Base-by-base conservation (phyloP, 2,888 invertebrate genomes). In the Carpatolechia fugitivella region DNA sequence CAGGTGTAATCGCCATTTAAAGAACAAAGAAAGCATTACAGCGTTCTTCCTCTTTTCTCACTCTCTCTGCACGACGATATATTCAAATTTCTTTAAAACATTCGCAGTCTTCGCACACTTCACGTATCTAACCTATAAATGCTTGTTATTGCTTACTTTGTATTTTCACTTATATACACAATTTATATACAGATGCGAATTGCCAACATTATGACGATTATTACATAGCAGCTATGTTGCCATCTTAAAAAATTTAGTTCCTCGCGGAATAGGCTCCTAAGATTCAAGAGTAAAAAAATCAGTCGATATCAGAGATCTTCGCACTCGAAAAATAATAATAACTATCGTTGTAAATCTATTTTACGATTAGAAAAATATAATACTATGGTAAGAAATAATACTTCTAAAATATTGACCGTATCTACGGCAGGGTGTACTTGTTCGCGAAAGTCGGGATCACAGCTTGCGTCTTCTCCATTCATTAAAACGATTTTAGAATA, bases 251-350 rank as follows among this genome's bases (percentile, higher is more conserved):
- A 35, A 52, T 53, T 29, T 52, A 40, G 20, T 35, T 47, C 36
- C 30, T 11, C 16, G 14, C 47, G 16, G 8, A 31, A 14, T 20
- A 31, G 31, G 47, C 31, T 44, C 20, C 36, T 44, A 20, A 51
- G 41, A 24, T 36, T 40, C 18, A 11, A 40, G 30, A 20, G 62
- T 57, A 61, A 64, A 76, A 76, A 80, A 81, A 80, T 86, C 85
- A 86, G 85, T 86, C 85, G 49, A 75, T 75, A 75, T 71, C 71
- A 74, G 73, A 74, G 79, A 80, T 78, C 81, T 64, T 78, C 72
- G 65, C 69, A 69, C 69, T 69, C 66, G 66, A 67, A 59, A 64
- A 68, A 75, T 72, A 63, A 70, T 64, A 66, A 56, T 56, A 59
- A 57, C 48, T 60, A 72, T 76, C 71, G 72, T 71, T 73, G 69